Percentiles rank a stretch among this genome's conserved stretches.
These are phyloP conservation scores for Cyphomyrus discorhynchus DNA, from an alignment of 2,113 vertebrate genomes.

Conservation along the genomic window DNA sequence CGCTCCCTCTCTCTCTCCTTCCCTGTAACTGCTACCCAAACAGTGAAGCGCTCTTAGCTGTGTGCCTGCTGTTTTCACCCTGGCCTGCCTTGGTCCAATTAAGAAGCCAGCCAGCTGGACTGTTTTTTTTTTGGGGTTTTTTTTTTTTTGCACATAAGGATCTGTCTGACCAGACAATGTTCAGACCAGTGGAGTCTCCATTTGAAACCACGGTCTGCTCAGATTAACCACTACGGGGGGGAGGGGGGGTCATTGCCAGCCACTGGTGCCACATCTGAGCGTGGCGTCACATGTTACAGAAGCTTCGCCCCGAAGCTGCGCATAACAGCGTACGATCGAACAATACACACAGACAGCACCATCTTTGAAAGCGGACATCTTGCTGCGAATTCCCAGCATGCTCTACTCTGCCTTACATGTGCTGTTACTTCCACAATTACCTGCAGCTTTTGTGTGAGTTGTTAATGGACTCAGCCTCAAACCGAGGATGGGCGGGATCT, in stretches of 20 bases:
- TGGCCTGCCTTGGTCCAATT: slow-evolving; percentile 1
- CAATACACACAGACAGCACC: slow-evolving; percentile 14
- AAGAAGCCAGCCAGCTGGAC: slow-evolving; percentile 4
- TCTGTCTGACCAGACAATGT: slow-evolving; percentile 6
- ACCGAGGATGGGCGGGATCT: not conserved
- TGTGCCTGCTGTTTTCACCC: not conserved
- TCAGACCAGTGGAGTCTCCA: not conserved
- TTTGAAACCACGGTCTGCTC: not conserved
- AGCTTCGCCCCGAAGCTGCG: not conserved
- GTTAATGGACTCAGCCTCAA: not conserved
- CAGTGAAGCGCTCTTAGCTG: not conserved
- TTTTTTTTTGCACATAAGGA: slow-evolving; percentile 8
- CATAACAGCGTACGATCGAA: not conserved
- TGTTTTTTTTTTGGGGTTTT: not conserved
- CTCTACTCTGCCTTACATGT: slow-evolving; percentile 30
- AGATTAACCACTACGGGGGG: not conserved
- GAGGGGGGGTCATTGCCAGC: not conserved
- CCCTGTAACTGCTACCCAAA: not conserved
- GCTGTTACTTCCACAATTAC: slow-evolving; percentile 40
- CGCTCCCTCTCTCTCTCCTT: not conserved
- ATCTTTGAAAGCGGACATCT: slow-evolving; percentile 23
- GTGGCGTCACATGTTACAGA: not conserved
- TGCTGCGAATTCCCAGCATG: slow-evolving; percentile 32
- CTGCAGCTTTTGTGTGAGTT: slow-evolving; percentile 22
- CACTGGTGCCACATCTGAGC: not conserved